Conservation (phyloP, 2,797 vertebrate species). For the Sphaeramia orbicularis region DNA sequence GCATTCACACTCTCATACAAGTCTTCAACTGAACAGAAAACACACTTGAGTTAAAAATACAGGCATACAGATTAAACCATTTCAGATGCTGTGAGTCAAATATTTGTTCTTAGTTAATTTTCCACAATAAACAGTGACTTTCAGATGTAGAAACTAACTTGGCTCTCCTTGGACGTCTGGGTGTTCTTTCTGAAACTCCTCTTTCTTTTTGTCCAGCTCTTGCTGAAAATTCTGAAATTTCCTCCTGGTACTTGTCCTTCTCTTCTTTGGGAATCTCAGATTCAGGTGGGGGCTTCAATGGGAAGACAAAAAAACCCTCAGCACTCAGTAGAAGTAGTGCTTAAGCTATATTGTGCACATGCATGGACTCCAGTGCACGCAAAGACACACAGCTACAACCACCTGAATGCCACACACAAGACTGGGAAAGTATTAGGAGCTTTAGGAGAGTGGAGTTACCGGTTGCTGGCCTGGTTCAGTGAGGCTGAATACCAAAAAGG, state of each 20-base stretch:
- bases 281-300: constrained; percentile 88
- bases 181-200: constrained; percentile 97
- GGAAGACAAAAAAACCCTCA: constrained; percentile 57
- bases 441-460: constrained; percentile 80
- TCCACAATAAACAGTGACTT: neutral
- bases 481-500: constrained; percentile 95
- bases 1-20: constrained; percentile 92
- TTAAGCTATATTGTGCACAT: constrained; percentile 40
- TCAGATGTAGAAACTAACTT: constrained; percentile 80
- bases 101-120: neutral
- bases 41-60: neutral
- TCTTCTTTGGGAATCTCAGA: constrained; percentile 96
- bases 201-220: constrained; percentile 97
- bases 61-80: neutral
- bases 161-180: constrained; percentile 93
- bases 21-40: constrained; percentile 87
- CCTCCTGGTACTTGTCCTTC: constrained; percentile 98
- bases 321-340: constrained; percentile 64
- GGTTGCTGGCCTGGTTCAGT: constrained; percentile 92
- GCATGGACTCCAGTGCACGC: constrained; percentile 30
- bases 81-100: neutral
- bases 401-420: constrained; percentile 36
- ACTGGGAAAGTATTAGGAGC: constrained; percentile 18
- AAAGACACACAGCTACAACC: constrained; percentile 51
- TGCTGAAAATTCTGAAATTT: constrained; percentile 98